Evolutionary conservation across 2,888 invertebrate genomes (phyloP).

Genomic region (Cryptus armator): DNA sequence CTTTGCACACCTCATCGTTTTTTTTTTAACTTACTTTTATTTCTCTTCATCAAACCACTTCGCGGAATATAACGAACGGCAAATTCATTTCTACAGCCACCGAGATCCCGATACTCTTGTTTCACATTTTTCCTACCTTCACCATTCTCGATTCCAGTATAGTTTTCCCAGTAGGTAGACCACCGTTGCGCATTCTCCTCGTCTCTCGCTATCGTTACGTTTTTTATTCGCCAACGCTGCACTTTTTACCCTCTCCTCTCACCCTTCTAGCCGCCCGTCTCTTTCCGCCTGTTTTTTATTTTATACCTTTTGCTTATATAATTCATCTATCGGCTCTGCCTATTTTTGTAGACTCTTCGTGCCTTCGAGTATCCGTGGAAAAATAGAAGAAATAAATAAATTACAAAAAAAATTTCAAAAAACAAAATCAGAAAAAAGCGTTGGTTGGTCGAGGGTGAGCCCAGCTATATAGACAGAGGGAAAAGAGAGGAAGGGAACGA

Average conservation of each 20-base stretch:
- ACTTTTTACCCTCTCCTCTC: constrained; percentile 17
- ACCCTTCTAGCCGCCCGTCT: not conserved
- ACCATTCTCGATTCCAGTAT: not conserved
- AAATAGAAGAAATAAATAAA: constrained; percentile 14
- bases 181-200: constrained; percentile 8
- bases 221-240: constrained; percentile 22
- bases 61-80: constrained; percentile 42
- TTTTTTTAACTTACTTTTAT: not conserved
- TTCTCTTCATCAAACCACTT: constrained; percentile 5
- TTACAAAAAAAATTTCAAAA: not conserved
- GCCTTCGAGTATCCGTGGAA: constrained; percentile 34
- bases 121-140: constrained; percentile 37
- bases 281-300: constrained; percentile 25
- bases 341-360: constrained; percentile 46
- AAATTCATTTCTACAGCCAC: constrained; percentile 35
- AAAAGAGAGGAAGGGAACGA: constrained; percentile 33
- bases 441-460: constrained; percentile 18
- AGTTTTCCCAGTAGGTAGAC: constrained; percentile 11
- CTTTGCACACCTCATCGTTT: constrained; percentile 13
- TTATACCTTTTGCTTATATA: constrained; percentile 44
- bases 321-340: constrained; percentile 55
- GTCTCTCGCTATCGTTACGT: constrained; percentile 1
- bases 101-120: constrained; percentile 24
- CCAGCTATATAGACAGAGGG: not conserved
- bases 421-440: constrained; percentile 1